A percentile compares a stretch with the other conserved stretches of the same genome.
Conservation (phyloP, 2,113 vertebrate species). For the Entomyzon cyanotis region DNA sequence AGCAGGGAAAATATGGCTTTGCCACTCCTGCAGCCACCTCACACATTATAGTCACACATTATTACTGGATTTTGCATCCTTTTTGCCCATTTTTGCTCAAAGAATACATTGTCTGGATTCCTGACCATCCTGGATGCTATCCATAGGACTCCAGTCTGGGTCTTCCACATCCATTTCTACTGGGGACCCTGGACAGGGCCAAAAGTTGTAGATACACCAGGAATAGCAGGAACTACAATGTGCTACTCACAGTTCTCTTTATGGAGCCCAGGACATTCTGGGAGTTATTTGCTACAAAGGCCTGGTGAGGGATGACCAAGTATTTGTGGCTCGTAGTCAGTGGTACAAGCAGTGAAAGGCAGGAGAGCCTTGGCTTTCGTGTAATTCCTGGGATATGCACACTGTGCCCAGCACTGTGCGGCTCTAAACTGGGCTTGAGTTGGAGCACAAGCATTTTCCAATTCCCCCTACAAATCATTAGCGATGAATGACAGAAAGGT, state of each 20-base stretch:
- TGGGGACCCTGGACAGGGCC: background rate
- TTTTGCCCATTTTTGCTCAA: background rate
- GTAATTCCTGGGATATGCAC: rapidly evolving
- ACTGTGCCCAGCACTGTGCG: rapidly evolving
- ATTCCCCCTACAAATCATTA: too few species aligned
- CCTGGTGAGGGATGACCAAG: too few species aligned
- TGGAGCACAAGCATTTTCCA: background rate
- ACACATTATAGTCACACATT: background rate
- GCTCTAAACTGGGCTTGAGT: background rate
- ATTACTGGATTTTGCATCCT: background rate
- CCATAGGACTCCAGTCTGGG: background rate
- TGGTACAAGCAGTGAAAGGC: rapidly evolving
- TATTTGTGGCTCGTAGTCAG: too few species aligned
- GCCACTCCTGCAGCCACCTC: background rate
- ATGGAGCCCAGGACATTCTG: background rate
- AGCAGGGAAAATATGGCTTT: background rate
- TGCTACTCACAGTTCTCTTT: background rate
- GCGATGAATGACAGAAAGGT: background rate
- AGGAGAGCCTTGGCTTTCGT: background rate
- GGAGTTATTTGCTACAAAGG: too few species aligned
- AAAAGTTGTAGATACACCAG: background rate
- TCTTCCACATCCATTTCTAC: background rate
- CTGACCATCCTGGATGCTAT: rapidly evolving
- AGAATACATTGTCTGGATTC: background rate
- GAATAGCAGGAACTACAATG: background rate